These are phyloP conservation scores for Centropus bengalensis DNA, from an alignment of 2,113 vertebrate species.

Conservation along the genomic window DNA sequence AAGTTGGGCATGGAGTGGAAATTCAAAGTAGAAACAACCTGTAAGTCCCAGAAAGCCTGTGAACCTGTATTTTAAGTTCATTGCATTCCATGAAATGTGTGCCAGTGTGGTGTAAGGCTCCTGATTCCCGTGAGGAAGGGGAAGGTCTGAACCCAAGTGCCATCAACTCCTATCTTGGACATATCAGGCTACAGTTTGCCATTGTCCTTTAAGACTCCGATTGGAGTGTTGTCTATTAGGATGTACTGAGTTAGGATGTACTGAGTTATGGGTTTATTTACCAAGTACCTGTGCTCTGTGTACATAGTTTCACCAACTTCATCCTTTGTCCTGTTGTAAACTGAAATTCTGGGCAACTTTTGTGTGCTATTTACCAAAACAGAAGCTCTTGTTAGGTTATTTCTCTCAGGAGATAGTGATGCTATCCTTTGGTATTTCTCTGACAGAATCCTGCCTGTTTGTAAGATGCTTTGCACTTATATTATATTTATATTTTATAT, in stretches of 20 bases:
- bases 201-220: background rate
- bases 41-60: background rate
- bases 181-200: background rate
- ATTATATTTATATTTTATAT: no score
- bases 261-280: background rate
- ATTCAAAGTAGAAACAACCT: background rate
- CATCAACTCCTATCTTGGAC: rapidly evolving
- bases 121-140: no score
- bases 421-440: background rate
- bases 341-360: background rate
- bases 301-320: background rate
- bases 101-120: rapidly evolving
- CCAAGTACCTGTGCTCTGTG: background rate
- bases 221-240: no score
- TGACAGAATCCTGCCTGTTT: background rate
- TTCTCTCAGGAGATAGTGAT: background rate
- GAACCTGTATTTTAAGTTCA: background rate
- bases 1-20: background rate
- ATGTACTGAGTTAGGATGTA: no score
- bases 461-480: no score
- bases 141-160: background rate
- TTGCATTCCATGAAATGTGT: no score
- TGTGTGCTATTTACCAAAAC: background rate
- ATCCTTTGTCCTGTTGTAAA: background rate
- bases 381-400: background rate